These are phyloP conservation scores for Micrastur ruficollis DNA, from an alignment of 2,797 vertebrate species.

Conservation along the genomic window DNA sequence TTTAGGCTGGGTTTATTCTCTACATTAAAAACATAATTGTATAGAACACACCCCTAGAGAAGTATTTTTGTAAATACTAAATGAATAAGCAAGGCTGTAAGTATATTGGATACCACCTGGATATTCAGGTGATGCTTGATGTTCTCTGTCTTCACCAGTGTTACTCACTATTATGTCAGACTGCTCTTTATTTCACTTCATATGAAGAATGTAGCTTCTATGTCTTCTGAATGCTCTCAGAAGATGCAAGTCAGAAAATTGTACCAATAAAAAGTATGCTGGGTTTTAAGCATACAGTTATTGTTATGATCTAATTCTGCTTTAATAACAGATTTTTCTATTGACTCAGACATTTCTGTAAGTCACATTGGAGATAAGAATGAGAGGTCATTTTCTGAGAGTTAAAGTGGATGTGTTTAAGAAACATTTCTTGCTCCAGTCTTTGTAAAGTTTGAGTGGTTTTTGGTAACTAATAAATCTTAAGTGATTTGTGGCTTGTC, in stretches of 20 bases:
- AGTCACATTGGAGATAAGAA: neutral
- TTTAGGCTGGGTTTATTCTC: neutral
- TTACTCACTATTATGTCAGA: neutral
- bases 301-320: neutral
- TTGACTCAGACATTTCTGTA: neutral
- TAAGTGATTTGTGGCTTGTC: neutral
- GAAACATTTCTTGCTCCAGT: neutral
- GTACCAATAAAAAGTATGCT: neutral
- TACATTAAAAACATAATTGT: neutral
- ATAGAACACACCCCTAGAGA: neutral
- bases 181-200: neutral
- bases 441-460: neutral
- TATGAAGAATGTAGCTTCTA: neutral
- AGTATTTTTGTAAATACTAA: neutral
- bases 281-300: neutral
- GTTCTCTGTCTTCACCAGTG: neutral
- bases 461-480: neutral
- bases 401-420: neutral
- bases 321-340: neutral
- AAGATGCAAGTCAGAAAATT: neutral
- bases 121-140: neutral
- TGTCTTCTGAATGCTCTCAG: neutral
- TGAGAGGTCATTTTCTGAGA: neutral
- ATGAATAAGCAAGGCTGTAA: neutral
- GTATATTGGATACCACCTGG: neutral